phyloP scores from a whole-genome alignment of 2,888 invertebrate genomes.

The Mactromeris polynyma region DNA sequence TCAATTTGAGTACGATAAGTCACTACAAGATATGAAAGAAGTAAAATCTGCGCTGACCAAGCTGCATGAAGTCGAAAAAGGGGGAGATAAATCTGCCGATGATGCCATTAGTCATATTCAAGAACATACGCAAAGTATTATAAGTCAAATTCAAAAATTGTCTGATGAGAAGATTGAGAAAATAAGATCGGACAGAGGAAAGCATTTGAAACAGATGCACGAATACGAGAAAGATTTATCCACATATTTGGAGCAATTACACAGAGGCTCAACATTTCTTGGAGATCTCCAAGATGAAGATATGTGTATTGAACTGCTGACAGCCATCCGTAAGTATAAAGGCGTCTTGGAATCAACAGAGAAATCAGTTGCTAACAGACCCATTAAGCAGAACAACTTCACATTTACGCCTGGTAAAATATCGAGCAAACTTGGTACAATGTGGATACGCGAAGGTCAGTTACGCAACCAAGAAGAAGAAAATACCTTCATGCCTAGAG shows the following conservation, averaged over 20 bases:
- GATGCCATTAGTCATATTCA: constrained; percentile 69
- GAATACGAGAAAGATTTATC: constrained; percentile 70
- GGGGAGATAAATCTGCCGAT: constrained; percentile 66
- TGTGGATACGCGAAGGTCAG: constrained; percentile 44
- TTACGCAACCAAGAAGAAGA: constrained; percentile 39
- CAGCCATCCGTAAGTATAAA: constrained; percentile 72
- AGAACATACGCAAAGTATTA: constrained; percentile 68
- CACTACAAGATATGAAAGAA: constrained; percentile 69
- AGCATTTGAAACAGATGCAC: constrained; percentile 65
- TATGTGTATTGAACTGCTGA: constrained; percentile 79
- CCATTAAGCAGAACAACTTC: constrained; percentile 61
- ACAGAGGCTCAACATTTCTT: constrained; percentile 75
- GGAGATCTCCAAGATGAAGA: constrained; percentile 80
- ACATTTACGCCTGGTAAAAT: constrained; percentile 66
- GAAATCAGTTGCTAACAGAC: constrained; percentile 62
- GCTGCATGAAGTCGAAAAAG: constrained; percentile 68
- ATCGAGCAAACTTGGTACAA: constrained; percentile 45
- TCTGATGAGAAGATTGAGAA: constrained; percentile 67
- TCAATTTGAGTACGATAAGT: constrained; percentile 76
- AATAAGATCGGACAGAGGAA: constrained; percentile 69
- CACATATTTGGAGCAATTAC: constrained; percentile 68
- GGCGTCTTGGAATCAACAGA: constrained; percentile 57
- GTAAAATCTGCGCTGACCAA: constrained; percentile 63
- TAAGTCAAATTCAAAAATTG: constrained; percentile 67
- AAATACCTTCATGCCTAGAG: constrained; percentile 34